A percentile compares a stretch with the other conserved stretches of the same genome.
These are phyloP conservation scores for Porites lutea DNA, from an alignment of 64 coral and sea anemone species.

Conservation along the genomic window DNA sequence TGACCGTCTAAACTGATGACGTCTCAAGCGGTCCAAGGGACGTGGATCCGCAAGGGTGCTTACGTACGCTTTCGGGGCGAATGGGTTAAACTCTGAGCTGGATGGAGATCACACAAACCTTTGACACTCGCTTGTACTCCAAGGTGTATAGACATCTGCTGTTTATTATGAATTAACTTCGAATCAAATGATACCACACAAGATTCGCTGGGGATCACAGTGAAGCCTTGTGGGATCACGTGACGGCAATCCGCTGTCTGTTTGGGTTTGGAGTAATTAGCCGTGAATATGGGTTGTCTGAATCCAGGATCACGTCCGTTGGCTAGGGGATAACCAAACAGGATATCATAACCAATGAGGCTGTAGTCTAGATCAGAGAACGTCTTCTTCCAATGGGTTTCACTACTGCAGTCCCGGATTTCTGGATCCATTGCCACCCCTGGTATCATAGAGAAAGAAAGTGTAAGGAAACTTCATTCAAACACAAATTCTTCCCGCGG, in stretches of 20 bases:
- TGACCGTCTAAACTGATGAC: too few species aligned
- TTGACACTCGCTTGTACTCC: conserved; percentile 22
- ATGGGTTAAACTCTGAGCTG: neutral
- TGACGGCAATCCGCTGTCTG: conserved; percentile 46
- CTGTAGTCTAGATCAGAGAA: conserved; percentile 48
- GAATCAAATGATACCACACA: conserved; percentile 54
- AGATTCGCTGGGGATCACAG: conserved; percentile 17
- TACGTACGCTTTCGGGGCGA: neutral
- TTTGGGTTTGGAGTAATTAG: conserved; percentile 9
- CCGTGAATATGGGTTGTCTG: conserved; percentile 33
- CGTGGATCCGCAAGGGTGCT: too few species aligned
- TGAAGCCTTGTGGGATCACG: neutral
- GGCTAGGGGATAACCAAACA: conserved; percentile 26
- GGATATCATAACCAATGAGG: conserved; percentile 46
- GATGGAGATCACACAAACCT: neutral
- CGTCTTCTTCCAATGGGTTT: conserved; percentile 22
- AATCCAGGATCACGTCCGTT: conserved; percentile 32
- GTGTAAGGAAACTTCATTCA: neutral
- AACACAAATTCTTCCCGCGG: neutral
- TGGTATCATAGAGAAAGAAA: neutral
- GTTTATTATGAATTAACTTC: conserved; percentile 31
- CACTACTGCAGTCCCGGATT: neutral
- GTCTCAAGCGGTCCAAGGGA: too few species aligned
- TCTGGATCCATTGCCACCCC: neutral
- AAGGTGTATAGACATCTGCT: conserved; percentile 19